A percentile compares a stretch with the other conserved stretches of the same genome.
Conservation (phyloP, 2,888 invertebrate species). For the Gryllus longicercus region DNA sequence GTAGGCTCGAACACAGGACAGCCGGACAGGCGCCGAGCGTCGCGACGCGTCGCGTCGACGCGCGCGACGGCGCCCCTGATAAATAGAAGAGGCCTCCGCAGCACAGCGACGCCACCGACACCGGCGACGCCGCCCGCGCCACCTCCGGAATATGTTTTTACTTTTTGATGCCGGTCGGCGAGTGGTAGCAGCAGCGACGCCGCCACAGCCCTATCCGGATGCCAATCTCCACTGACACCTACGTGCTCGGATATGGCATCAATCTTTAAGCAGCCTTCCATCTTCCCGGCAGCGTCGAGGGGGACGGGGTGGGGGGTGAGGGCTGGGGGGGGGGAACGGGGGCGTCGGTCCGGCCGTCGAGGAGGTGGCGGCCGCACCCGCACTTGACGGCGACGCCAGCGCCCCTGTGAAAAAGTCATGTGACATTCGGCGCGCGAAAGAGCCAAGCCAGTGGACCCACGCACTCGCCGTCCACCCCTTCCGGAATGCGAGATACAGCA, state of each 20-base stretch:
- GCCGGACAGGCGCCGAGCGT: too few species aligned
- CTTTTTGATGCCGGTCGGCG: background rate
- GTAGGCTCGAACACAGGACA: too few species aligned
- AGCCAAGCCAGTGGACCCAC: background rate
- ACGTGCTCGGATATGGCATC: constrained; percentile 27
- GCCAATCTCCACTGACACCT: constrained; percentile 27
- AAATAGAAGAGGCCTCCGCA: background rate
- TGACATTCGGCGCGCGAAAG: constrained; percentile 7
- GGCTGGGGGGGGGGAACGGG: background rate
- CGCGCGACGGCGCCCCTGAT: background rate
- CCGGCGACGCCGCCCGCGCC: background rate
- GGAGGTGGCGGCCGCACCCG: background rate
- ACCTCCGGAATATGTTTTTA: background rate
- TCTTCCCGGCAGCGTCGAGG: too few species aligned
- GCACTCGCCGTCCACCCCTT: background rate
- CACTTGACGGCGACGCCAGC: background rate
- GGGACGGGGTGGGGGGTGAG: too few species aligned
- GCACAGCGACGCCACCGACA: background rate
- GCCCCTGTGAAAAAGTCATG: background rate
- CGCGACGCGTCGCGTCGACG: background rate
- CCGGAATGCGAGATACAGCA: background rate
- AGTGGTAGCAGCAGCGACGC: background rate
- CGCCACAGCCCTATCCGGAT: constrained; percentile 5
- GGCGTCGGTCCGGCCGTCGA: background rate
- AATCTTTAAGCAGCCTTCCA: constrained; percentile 31